These are phyloP conservation scores for Sebastes itinus DNA, from an alignment of 2,797 vertebrate genomes.

Conservation along the genomic window DNA sequence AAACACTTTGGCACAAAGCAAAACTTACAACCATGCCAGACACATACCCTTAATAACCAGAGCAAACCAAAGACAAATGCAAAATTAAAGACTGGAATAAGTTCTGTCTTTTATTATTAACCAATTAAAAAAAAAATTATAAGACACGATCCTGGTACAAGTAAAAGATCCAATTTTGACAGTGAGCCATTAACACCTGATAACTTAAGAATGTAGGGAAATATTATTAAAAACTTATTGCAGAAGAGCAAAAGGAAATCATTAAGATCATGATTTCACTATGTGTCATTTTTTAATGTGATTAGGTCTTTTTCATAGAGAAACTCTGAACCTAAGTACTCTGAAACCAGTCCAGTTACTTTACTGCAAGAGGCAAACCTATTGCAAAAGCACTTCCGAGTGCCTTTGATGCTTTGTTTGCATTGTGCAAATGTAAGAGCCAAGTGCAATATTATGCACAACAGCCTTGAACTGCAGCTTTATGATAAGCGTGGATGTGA, in stretches of 20 bases:
- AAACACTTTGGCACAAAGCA: neutral
- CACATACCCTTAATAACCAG: neutral
- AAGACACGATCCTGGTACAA: neutral
- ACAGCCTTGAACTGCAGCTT: neutral
- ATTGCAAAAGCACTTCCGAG: neutral
- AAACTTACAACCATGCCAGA: neutral
- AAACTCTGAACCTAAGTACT: neutral
- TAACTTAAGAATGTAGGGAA: neutral
- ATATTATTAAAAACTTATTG: neutral
- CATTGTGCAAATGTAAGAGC: neutral
- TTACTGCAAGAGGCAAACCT: neutral
- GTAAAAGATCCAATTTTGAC: neutral
- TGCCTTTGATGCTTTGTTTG: neutral
- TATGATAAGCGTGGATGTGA: neutral
- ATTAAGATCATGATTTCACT: neutral
- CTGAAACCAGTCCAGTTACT: neutral
- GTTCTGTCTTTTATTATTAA: neutral
- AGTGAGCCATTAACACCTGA: neutral
- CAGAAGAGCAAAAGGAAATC: neutral
- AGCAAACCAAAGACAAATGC: neutral
- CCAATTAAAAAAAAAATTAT: neutral
- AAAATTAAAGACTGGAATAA: neutral
- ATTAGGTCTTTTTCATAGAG: neutral
- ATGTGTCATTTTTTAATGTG: neutral
- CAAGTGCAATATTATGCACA: neutral